Percentiles rank a stretch among this genome's conserved stretches.
These are phyloP conservation scores for Gari tellinella DNA, from an alignment of 2,888 invertebrate species.

Conservation along the genomic window DNA sequence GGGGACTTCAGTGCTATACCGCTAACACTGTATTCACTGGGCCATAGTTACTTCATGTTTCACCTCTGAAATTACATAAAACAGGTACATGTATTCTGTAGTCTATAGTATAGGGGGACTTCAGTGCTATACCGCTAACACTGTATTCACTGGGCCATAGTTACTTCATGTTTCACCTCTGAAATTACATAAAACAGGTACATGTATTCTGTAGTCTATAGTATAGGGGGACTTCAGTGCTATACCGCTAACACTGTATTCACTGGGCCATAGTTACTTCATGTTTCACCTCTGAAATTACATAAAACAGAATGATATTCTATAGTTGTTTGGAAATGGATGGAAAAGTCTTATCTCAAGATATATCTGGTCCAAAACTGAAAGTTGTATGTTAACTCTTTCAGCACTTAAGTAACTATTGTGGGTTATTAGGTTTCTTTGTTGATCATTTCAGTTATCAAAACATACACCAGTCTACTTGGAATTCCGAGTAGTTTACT, in stretches of 20 bases:
- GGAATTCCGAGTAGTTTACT: too few species aligned
- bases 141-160: background rate
- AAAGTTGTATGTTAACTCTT: too few species aligned
- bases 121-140: constrained; percentile 33
- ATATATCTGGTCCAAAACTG: too few species aligned
- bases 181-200: background rate
- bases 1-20: constrained; percentile 30
- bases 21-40: constrained; percentile 14
- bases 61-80: background rate
- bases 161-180: background rate
- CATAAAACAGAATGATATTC: background rate
- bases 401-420: too few species aligned
- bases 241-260: constrained; percentile 16
- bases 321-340: too few species aligned
- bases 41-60: background rate
- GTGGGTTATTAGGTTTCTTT: too few species aligned
- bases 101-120: too few species aligned
- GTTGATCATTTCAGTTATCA: too few species aligned
- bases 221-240: constrained; percentile 30
- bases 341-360: too few species aligned
- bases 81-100: background rate
- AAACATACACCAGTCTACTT: too few species aligned
- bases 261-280: background rate
- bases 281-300: background rate
- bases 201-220: too few species aligned